Evolutionary conservation across 2,888 invertebrate species (phyloP), one percentile per base, ranked within the genome.

Genomic region (Lypha dubia): DNA sequence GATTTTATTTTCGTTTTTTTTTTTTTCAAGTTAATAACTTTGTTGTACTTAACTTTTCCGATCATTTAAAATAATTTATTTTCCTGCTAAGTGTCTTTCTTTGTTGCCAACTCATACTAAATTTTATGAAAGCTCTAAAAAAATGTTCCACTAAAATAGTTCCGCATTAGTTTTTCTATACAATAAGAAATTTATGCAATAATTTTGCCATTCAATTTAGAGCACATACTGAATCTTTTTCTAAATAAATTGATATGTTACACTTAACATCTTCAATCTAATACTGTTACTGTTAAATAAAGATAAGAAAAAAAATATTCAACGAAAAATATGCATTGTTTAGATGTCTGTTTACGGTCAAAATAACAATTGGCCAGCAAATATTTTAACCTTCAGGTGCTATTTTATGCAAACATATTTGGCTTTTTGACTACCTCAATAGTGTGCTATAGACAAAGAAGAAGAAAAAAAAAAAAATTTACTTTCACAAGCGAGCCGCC

Each of bases 321-420:
- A n/a, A 53, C 22, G 62, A 44, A 74, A 75, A 60, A 70, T 51
- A 75, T 75, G 63, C 32, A 71, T 83, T 79, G 83, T 83, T 75
- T 75, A 71, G 41, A 60, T 60, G 67, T 67, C 76, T 67, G 44
- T 60, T 71, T 76, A 76, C 67, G 76, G 71, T 73, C 53, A 65
- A 76, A 73, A 70, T 74, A 81, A 81, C 81, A 84, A 84, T 81
- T 81, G 84, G 58, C 84, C 70, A 77, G 68, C 73, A 84, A 84
- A 84, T 81, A 81, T 49, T 77, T 84, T 74, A 81, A 77, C 74
- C 84, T 81, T 81, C 74, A 79, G 84, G 84, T 84, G 81, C 77
- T 81, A 81, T 74, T 84, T 76, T 84, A 84, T 81, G 81, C 70
- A 81, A 74, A 75, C 56, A 56, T 77, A 63, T 77, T 46, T 79